Evolutionary conservation across 1,140 invertebrate genomes (phyloP).

Genomic region (Habropoda laboriosa): DNA sequence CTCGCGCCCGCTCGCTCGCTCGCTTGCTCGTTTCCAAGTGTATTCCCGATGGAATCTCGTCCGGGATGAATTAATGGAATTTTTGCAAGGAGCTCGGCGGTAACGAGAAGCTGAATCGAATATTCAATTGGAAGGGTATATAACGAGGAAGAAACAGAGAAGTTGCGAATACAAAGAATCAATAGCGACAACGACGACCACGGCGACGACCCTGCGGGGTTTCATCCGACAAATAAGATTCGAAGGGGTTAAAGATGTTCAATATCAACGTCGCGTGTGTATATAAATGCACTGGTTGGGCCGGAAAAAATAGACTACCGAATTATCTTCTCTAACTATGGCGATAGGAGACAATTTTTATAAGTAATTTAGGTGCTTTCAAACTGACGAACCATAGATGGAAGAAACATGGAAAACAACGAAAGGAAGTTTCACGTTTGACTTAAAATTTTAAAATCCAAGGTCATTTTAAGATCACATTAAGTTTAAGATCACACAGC

Average conservation of each 20-base stretch:
- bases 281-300: neutral
- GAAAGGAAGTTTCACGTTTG: too few relatives aligned
- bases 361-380: too few relatives aligned
- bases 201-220: neutral
- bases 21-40: neutral
- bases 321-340: too few relatives aligned
- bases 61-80: neutral
- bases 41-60: neutral
- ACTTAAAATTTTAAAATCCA: too few relatives aligned
- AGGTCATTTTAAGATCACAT: too few relatives aligned
- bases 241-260: neutral
- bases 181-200: slow-evolving; percentile 13
- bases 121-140: neutral
- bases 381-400: too few relatives aligned
- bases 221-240: slow-evolving; percentile 38
- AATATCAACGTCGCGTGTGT: neutral
- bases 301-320: too few relatives aligned
- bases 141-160: neutral
- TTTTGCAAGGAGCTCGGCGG: neutral
- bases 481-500: too few relatives aligned
- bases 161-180: neutral
- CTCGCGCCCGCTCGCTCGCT: neutral
- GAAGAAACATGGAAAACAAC: too few relatives aligned
- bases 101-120: neutral
- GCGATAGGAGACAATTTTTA: too few relatives aligned